These are phyloP conservation scores for Oxyura jamaicensis DNA, from an alignment of 2,113 vertebrate species.

Conservation along the genomic window DNA sequence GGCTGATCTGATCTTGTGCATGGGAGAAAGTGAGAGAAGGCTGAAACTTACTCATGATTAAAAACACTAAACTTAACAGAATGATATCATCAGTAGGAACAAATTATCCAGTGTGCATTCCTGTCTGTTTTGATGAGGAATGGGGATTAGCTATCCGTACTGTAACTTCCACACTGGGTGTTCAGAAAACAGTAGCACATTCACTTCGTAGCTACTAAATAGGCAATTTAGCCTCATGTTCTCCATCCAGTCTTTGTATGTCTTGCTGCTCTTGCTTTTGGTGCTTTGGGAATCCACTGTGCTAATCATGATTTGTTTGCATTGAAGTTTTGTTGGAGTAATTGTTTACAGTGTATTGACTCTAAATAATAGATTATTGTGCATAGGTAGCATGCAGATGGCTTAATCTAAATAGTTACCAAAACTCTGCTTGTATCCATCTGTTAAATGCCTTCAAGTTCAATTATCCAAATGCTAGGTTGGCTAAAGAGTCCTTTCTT, in stretches of 20 bases:
- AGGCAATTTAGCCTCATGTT: not conserved
- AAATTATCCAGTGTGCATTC: constrained; percentile 51
- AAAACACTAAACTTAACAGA: constrained; percentile 55
- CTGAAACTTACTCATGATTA: constrained; percentile 67
- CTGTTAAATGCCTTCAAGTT: not conserved
- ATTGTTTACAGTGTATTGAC: not conserved
- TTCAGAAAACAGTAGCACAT: constrained; percentile 54
- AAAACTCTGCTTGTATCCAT: not conserved
- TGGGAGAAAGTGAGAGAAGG: constrained; percentile 72
- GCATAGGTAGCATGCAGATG: not conserved
- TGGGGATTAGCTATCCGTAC: not conserved
- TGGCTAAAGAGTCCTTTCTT: not conserved
- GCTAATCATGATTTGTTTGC: not conserved
- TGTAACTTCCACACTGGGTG: not conserved
- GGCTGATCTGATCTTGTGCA: constrained; percentile 72
- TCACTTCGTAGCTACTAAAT: constrained; percentile 11
- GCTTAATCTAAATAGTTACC: not conserved
- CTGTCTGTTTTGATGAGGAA: constrained; percentile 53
- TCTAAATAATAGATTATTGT: not conserved
- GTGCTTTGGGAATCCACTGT: not conserved
- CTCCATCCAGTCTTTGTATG: not conserved
- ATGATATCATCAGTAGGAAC: constrained; percentile 73
- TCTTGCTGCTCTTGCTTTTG: not conserved
- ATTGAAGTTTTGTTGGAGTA: not conserved
- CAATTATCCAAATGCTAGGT: not conserved